A percentile compares a stretch with the other conserved stretches of the same genome.
phyloP scores from a whole-genome alignment of 2,113 vertebrate species.

The Saccopteryx bilineata region DNA sequence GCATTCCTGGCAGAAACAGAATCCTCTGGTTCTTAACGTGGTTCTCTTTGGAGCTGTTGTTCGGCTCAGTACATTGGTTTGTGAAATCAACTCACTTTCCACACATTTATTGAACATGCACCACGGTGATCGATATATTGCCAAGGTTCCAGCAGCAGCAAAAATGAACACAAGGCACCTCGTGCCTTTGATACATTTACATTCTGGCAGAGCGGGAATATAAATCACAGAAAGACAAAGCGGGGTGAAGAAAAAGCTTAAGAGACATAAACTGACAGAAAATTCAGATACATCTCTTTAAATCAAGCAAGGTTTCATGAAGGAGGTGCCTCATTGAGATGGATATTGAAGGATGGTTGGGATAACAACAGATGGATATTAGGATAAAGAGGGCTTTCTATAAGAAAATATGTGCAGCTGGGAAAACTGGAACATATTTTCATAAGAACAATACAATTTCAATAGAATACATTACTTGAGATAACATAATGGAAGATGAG shows the following conservation, averaged over 20 bases:
- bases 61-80: neutral
- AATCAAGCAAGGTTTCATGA: neutral
- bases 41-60: neutral
- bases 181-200: slow-evolving; percentile 37
- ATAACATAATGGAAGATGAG: neutral
- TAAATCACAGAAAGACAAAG: slow-evolving; percentile 5
- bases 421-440: neutral
- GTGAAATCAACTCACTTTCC: neutral
- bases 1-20: neutral
- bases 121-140: neutral
- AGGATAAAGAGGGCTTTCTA: neutral
- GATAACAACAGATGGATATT: neutral
- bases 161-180: neutral
- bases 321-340: neutral
- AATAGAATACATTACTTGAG: neutral
- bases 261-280: neutral
- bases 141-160: neutral
- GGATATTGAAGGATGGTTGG: neutral
- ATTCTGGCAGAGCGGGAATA: slow-evolving; percentile 11
- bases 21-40: neutral
- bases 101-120: slow-evolving; percentile 30
- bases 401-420: neutral
- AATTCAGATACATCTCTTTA: neutral
- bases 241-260: neutral
- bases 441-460: neutral